phyloP scores from a whole-genome alignment of 2,888 invertebrate genomes.

The Scaptodrosophila latifasciaeformis region DNA sequence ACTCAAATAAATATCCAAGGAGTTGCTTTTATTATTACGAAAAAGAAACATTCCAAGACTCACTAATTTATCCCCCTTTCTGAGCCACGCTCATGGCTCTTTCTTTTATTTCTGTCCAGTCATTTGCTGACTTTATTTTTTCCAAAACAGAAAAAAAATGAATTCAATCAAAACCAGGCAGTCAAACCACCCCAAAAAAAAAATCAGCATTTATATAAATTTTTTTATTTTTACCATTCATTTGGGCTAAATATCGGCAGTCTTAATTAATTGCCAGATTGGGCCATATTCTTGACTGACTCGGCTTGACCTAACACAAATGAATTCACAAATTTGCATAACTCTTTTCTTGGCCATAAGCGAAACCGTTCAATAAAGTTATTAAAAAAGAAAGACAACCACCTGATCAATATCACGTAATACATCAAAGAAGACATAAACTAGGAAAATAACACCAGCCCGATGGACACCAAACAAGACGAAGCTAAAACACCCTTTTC shows the following conservation, averaged over 20 bases:
- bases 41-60: no score
- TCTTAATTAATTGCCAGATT: not conserved
- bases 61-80: no score
- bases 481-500: no score
- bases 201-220: no score
- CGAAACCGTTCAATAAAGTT: slow-evolving; percentile 23
- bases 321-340: slow-evolving; percentile 19
- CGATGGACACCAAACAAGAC: slow-evolving; percentile 2
- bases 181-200: no score
- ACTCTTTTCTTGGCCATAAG: slow-evolving; percentile 22
- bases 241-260: not conserved
- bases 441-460: no score
- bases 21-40: no score
- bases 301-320: slow-evolving; percentile 6
- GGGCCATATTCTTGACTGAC: slow-evolving; percentile 22
- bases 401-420: slow-evolving; percentile 48
- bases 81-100: not conserved
- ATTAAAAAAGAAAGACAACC: slow-evolving; percentile 10
- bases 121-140: not conserved
- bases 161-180: no score
- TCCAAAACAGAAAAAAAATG: no score
- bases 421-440: slow-evolving; percentile 10
- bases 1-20: no score
- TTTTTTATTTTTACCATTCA: not conserved
- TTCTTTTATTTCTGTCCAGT: slow-evolving; percentile 1